Evolutionary conservation across 1,140 invertebrate genomes (phyloP).

Genomic region (Spodoptera frugiperda): DNA sequence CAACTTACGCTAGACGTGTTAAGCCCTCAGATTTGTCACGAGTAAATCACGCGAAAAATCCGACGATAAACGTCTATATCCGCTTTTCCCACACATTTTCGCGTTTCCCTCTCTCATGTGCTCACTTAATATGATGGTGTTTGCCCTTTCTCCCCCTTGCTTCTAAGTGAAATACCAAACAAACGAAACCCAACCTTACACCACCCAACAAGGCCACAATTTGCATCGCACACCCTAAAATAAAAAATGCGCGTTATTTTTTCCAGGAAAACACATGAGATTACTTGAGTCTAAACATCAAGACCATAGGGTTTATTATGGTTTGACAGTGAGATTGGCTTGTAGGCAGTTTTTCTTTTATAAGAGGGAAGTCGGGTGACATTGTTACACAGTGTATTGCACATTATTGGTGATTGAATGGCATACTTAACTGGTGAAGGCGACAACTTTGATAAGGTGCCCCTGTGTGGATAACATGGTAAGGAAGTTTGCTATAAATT

Average conservation of each 20-base stretch:
- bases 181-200: slow-evolving; percentile 53
- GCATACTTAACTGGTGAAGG: slow-evolving; percentile 76
- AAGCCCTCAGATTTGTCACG: slow-evolving; percentile 81
- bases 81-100: slow-evolving; percentile 85
- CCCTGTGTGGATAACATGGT: slow-evolving; percentile 72
- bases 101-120: slow-evolving; percentile 83
- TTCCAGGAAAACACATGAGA: slow-evolving; percentile 62
- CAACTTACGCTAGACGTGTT: slow-evolving; percentile 64
- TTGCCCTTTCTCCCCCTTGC: slow-evolving; percentile 77
- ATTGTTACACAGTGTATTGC: slow-evolving; percentile 84
- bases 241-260: slow-evolving; percentile 74
- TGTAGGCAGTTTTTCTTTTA: slow-evolving; percentile 58
- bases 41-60: slow-evolving; percentile 84
- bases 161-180: not conserved
- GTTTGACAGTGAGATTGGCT: not conserved
- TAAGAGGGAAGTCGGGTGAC: slow-evolving; percentile 72
- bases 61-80: slow-evolving; percentile 84
- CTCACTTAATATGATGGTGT: slow-evolving; percentile 84
- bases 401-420: slow-evolving; percentile 85
- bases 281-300: slow-evolving; percentile 13
- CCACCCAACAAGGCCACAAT: slow-evolving; percentile 28
- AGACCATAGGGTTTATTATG: slow-evolving; percentile 50
- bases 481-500: slow-evolving; percentile 56
- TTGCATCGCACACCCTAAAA: slow-evolving; percentile 38
- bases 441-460: slow-evolving; percentile 82